These are phyloP conservation scores for Boulengeromyrus knoepffleri DNA, from an alignment of 2,113 vertebrate genomes.

Conservation along the genomic window DNA sequence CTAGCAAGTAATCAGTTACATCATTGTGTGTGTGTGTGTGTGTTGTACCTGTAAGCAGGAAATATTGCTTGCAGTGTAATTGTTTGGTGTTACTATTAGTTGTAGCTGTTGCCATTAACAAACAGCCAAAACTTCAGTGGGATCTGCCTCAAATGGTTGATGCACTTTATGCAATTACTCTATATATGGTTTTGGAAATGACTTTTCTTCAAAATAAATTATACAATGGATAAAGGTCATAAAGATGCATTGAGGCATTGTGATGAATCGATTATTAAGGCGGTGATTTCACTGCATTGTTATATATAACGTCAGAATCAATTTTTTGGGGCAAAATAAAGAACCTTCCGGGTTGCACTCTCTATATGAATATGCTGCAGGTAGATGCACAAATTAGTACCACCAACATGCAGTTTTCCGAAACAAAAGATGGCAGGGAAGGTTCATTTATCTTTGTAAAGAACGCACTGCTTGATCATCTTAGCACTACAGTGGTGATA, in stretches of 20 bases:
- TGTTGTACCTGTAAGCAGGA: not conserved
- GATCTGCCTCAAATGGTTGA: not conserved
- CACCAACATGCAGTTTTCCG: not conserved
- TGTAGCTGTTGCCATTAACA: not conserved
- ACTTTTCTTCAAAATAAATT: not conserved
- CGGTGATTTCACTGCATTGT: not conserved
- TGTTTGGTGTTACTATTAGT: not conserved
- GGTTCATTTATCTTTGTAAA: not conserved
- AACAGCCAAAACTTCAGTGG: not conserved
- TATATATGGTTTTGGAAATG: not conserved
- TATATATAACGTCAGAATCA: not conserved
- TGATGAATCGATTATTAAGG: not conserved
- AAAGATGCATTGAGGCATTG: not conserved
- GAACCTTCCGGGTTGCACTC: not conserved
- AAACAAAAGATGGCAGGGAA: not conserved
- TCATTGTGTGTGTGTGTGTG: slow-evolving; percentile 17
- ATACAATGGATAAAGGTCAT: not conserved
- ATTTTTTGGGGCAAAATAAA: not conserved
- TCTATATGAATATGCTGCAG: not conserved
- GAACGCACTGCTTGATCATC: not conserved
- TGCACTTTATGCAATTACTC: not conserved
- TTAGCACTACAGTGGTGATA: not conserved
- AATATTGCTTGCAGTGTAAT: not conserved
- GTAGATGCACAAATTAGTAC: not conserved
- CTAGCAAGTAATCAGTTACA: slow-evolving; percentile 51